Conservation (phyloP, 1,140 invertebrate genomes). For the Orchesella cincta region DNA sequence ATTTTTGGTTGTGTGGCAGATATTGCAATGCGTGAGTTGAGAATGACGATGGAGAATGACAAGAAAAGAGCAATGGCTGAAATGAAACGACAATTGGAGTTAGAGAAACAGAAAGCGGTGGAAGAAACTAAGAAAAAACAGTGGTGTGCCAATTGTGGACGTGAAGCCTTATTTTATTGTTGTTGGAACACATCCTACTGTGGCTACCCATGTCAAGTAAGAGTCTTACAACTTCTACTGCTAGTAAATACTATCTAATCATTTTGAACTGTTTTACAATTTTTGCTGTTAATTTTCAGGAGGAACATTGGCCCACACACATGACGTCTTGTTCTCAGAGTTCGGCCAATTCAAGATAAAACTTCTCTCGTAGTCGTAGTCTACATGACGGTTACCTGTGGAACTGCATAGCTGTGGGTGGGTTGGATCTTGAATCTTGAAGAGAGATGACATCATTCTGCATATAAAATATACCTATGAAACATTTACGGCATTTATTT, state of each 20-base stretch:
- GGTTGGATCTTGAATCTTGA: not conserved
- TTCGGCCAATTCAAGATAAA: not conserved
- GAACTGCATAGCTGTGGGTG: no score
- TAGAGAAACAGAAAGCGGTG: conserved; percentile 67
- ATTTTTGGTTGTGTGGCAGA: conserved; percentile 51
- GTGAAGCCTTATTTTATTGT: conserved; percentile 86
- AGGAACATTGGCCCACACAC: conserved; percentile 61
- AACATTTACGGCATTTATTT: no score
- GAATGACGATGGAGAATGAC: conserved; percentile 67
- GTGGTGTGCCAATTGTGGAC: conserved; percentile 83
- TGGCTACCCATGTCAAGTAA: conserved; percentile 75
- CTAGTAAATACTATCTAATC: no score
- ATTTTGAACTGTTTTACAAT: no score
- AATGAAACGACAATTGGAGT: conserved; percentile 63
- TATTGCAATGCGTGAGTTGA: conserved; percentile 64
- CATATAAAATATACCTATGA: no score
- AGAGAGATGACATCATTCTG: not conserved
- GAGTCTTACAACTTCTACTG: no score
- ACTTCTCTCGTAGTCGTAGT: no score
- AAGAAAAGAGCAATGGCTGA: conserved; percentile 65
- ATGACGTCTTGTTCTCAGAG: not conserved
- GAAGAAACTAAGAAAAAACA: conserved; percentile 78
- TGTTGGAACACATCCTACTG: conserved; percentile 95
- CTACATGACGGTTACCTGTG: no score
- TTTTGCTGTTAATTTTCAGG: conserved; percentile 52